Evolutionary conservation across 2,888 invertebrate genomes (phyloP), one percentile per base, ranked within the genome.

Genomic region (Globia sparganii): DNA sequence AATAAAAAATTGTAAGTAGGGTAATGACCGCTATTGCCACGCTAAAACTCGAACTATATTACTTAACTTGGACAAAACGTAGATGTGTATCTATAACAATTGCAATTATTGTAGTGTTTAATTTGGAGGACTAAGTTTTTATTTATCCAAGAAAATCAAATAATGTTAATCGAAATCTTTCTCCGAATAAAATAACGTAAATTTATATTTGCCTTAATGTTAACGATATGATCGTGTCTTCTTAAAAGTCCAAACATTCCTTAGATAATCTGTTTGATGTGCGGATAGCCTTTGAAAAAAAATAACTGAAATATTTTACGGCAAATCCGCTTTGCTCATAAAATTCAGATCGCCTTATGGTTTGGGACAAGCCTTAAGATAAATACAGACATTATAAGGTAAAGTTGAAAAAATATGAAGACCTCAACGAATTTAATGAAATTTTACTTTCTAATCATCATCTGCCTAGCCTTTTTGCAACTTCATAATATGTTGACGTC

Each of bases 231-330:
- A 66, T 46, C 31, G 40, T 56, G 34, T 77, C 49, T 43, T 31
- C 21, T 69, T 56, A 34, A 43, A 62, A 64, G 37, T 67, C 43
- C 62, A 31, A 46, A 67, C 25, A 78, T 74, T 78, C 53, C n/a
- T 49, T 56, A 56, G 53, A 46, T 40, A 64, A 61, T 69, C 49
- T 49, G 25, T 71, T 71, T 78, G 67, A 65, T 59, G 49, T 13
- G 37, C 56, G 37, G n/a, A 53, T 31, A 72, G 61, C 40, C 65
- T 78, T 83, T 78, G 71, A 84, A 75, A 65, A 75, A 31, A 74
- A 83, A 82, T 82, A 69, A 49, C 25, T 43, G 64, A 83, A 83
- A 75, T 65, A 69, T 58, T 68, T 71, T 59, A 40, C 34, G 3
- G 34, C 4, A 75, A 69, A 69, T 72, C 59, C 40, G 13, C 46